Base-by-base conservation (phyloP, 2,113 vertebrate genomes). In the Platycercus adscitus region DNA sequence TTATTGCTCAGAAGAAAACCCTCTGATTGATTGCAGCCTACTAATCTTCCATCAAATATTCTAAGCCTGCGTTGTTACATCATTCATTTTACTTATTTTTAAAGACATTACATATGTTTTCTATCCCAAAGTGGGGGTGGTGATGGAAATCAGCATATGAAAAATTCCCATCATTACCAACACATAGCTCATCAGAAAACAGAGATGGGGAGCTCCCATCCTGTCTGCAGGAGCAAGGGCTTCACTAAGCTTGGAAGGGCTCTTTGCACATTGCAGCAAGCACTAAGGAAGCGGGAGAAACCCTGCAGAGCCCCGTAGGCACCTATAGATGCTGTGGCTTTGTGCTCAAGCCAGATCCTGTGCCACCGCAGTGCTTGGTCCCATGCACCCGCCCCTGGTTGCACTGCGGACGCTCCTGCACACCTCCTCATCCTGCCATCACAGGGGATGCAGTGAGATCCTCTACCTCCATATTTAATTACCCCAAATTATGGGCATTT, bases 11-110 rank as follows among this genome's bases (percentile, higher is more conserved):
- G 52, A 91, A 93, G 76, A 93, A 87, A 72, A 79, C 35, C 86
- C 91, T 84, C 76, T 95, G 83, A 85, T 87, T 91, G 86, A 94
- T 88, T 86, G 70, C 83, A 91, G 87, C 87, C 91, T 83, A 52
- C 88, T 86, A 60, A 87, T 86, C 73, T 89, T 73, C 71, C 85
- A 82, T 79, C 84, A 89, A 55, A 72, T 79, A 93, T 80, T 95
- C 85, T 56, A 72, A 65, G n/a, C 47, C 75, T 70, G 37, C 28
- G 50, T 66, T 72, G 41, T 89, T 89, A 80, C 43, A 47, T 55
- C 81, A 65, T 88, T 86, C 44, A 35, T 77, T 88, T 79, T 69
- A 35, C 89, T 86, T 85, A 60, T 88, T 91, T 95, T 89, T 94
- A 46, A 95, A 94, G 82, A 46, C 8, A 28, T 52, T 88, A 83